These are phyloP conservation scores for Gorsachius magnificus DNA, from an alignment of 2,797 vertebrate species.

Conservation along the genomic window DNA sequence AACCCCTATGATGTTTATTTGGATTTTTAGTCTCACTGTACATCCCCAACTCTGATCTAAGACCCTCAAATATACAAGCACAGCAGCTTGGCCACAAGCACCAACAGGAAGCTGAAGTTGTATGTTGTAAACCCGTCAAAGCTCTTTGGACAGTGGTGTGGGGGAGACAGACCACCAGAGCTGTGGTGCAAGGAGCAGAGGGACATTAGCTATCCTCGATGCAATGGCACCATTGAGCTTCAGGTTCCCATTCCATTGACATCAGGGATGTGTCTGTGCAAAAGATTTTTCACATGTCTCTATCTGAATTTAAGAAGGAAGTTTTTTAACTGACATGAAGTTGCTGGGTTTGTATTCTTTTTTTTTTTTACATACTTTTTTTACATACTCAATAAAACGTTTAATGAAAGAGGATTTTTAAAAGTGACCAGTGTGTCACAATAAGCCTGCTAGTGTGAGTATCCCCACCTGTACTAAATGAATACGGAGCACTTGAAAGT, in stretches of 20 bases:
- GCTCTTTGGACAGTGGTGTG: not conserved
- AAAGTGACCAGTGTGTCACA: not conserved
- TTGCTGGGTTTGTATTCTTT: not conserved
- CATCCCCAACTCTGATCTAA: not conserved
- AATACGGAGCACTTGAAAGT: not conserved
- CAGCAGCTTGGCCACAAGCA: not conserved
- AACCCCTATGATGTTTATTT: not conserved
- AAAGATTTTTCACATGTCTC: not conserved
- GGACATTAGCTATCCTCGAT: no score
- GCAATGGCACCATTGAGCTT: not conserved
- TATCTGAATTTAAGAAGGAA: not conserved
- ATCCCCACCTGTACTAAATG: not conserved
- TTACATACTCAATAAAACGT: not conserved
- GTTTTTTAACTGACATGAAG: not conserved
- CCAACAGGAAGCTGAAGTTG: not conserved
- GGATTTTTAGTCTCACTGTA: not conserved
- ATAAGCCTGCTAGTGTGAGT: not conserved
- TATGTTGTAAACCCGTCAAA: not conserved
- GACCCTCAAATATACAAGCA: not conserved
- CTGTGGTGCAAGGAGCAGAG: not conserved
- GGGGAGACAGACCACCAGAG: fast-evolving
- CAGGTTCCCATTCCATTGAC: not conserved
- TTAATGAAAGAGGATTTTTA: not conserved
- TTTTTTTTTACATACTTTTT: not conserved
- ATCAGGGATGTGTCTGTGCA: not conserved